Conservation (phyloP, 2,888 invertebrate species). For the Melinopterus prodromus region DNA sequence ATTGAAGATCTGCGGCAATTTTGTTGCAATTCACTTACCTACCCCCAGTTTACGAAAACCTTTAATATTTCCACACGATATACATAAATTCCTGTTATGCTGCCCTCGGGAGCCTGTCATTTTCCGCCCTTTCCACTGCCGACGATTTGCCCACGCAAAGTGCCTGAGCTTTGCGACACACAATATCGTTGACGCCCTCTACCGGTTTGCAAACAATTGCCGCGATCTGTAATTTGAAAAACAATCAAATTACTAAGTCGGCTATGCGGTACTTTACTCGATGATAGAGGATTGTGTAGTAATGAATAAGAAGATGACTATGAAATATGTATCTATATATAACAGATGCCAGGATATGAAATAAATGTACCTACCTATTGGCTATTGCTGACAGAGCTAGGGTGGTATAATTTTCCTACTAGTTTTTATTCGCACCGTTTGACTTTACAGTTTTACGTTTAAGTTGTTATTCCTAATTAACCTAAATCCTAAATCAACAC, state of each 20-base stretch:
- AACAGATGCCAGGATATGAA: neutral
- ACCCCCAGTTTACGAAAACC: neutral
- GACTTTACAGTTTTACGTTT: too few species aligned
- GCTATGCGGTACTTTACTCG: neutral
- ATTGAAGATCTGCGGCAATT: neutral
- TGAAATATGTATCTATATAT: neutral
- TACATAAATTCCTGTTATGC: neutral
- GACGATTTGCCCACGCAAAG: neutral
- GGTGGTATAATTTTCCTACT: too few species aligned
- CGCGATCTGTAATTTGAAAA: neutral
- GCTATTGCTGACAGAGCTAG: too few species aligned
- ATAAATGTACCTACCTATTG: too few species aligned
- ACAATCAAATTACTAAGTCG: neutral
- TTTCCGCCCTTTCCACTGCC: neutral
- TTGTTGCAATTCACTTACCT: slow-evolving; percentile 4
- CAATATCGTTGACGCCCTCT: neutral
- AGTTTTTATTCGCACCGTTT: too few species aligned
- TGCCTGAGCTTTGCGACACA: slow-evolving; percentile 4
- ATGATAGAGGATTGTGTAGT: neutral
- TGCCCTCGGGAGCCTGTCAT: neutral
- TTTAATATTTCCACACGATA: neutral
- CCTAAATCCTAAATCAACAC: too few species aligned
- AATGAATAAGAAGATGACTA: neutral
- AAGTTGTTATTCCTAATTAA: too few species aligned
- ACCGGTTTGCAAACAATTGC: neutral